A percentile compares a stretch with the other conserved stretches of the same genome.
phyloP scores from a whole-genome alignment of 2,888 invertebrate genomes.

The Hirtodrosophila cameraria region DNA sequence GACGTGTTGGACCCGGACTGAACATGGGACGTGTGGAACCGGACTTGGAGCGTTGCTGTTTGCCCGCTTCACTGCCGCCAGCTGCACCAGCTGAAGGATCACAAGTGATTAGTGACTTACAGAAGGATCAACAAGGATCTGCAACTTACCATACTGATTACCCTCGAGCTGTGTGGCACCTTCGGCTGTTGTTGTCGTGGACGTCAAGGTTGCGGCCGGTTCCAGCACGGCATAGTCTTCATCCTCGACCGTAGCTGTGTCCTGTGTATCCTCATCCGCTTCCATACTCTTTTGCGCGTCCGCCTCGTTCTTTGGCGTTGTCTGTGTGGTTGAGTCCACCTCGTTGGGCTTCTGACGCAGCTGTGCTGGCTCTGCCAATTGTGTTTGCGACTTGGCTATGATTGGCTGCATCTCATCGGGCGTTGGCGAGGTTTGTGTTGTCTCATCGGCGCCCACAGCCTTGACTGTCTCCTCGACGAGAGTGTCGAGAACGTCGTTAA shows the following conservation, averaged over 20 bases:
- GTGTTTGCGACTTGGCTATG: not conserved
- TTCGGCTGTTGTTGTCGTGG: constrained; percentile 84
- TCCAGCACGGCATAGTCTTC: constrained; percentile 85
- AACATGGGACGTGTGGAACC: constrained; percentile 94
- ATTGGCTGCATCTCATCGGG: constrained; percentile 16
- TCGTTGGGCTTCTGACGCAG: constrained; percentile 65
- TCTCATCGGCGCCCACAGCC: constrained; percentile 52
- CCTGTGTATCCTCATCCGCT: constrained; percentile 49
- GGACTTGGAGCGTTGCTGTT: constrained; percentile 85
- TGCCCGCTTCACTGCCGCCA: constrained; percentile 28
- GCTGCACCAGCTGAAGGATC: constrained; percentile 7
- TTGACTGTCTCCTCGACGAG: constrained; percentile 70
- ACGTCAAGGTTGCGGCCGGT: constrained; percentile 79
- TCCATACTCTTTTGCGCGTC: constrained; percentile 30
- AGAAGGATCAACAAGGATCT: too few relatives aligned
- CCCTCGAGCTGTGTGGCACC: constrained; percentile 94
- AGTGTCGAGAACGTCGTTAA: constrained; percentile 71
- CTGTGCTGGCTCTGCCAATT: not conserved
- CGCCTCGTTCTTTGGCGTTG: constrained; percentile 79
- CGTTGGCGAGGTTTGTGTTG: constrained; percentile 50
- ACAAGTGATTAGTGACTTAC: too few relatives aligned
- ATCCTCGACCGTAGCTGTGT: constrained; percentile 42
- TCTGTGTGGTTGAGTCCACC: constrained; percentile 79
- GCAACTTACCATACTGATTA: constrained; percentile 90
- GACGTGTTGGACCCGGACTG: constrained; percentile 95